Conservation (phyloP, 35 echinoderm and acorn worm species). For the Ophioderma brevispina region DNA sequence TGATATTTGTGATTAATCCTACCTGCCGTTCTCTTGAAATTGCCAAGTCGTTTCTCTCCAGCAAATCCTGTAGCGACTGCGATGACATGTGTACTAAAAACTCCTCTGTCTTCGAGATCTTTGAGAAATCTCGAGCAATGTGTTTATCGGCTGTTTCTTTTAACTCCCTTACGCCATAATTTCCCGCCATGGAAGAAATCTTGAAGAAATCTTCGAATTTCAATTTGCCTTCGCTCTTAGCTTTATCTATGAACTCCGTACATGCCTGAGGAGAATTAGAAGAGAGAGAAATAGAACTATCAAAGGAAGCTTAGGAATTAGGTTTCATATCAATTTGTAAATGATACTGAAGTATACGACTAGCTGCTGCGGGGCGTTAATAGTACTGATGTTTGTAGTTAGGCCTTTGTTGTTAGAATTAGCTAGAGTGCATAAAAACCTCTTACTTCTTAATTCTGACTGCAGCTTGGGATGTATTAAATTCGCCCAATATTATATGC, state of each 20-base stretch:
- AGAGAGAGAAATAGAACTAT: not conserved
- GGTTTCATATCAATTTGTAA: constrained; percentile 11
- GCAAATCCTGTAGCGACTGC: not conserved
- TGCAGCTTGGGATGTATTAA: too few species aligned
- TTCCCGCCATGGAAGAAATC: constrained; percentile 55
- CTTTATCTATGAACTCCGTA: constrained; percentile 30
- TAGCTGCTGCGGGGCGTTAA: not conserved
- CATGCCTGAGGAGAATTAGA: not conserved
- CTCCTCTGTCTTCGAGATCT: constrained; percentile 43
- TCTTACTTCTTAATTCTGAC: too few species aligned
- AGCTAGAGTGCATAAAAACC: too few species aligned
- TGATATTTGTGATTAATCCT: too few species aligned
- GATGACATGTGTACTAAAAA: constrained; percentile 47
- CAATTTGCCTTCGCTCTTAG: constrained; percentile 25
- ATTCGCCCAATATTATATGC: too few species aligned
- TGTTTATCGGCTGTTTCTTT: constrained; percentile 43
- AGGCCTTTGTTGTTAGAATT: too few species aligned
- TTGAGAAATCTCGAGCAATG: constrained; percentile 51
- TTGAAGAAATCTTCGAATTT: constrained; percentile 54
- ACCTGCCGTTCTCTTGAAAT: constrained; percentile 50
- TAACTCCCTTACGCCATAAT: constrained; percentile 24
- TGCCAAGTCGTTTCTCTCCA: constrained; percentile 39
- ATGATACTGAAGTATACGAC: not conserved
- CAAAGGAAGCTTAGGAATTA: not conserved
- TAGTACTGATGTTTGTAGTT: too few species aligned